Evolutionary conservation across 2,888 invertebrate genomes (phyloP), one percentile per base, ranked within the genome.

Genomic region (Hoplodrina blanda): DNA sequence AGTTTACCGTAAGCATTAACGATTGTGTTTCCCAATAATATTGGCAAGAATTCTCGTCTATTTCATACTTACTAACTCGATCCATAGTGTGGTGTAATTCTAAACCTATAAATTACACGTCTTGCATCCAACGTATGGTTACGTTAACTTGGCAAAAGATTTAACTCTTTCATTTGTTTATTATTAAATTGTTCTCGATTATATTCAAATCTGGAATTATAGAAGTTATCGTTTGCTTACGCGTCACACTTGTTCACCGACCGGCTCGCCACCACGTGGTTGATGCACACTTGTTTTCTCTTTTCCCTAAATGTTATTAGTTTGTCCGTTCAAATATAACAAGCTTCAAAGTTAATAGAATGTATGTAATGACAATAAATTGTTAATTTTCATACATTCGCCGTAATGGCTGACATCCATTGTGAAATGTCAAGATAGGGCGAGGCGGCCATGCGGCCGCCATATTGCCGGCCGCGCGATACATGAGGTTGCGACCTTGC

Each of bases 371-470:
- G 13, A 15, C 65, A 66, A 75, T 68, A 60, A 53, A 69, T 57
- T 30, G 52, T 67, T 41, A 73, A 73, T 84, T 85, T 84, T 62
- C 46, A 46, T 64, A 60, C 73, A 76, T 86, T 86, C 65, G 30
- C 71, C 73, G 81, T 89, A 95, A 95, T 94, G 95, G 95, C 94
- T 89, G 95, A 92, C 94, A 89, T 94, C 92, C 92, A 92, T 94
- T 94, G 94, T 94, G 91, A 95, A 93, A 93, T 93, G 95, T 95
- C 95, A 95, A 95, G 95, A 94, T 94, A 93, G 95, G 95, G 95
- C 95, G 96, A 96, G 96, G 96, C 95, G 95, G 93, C 95, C 95
- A 95, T 95, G 94, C 93, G 95, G 95, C 95, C 90, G 96, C 95
- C 96, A 95, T 95, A 95, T 96, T 95, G 96, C 95, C 95, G 95